A percentile compares a stretch with the other conserved stretches of the same genome.
These are phyloP conservation scores for Pseudochirops cupreus DNA, from an alignment of 2,797 vertebrate species.

Conservation along the genomic window DNA sequence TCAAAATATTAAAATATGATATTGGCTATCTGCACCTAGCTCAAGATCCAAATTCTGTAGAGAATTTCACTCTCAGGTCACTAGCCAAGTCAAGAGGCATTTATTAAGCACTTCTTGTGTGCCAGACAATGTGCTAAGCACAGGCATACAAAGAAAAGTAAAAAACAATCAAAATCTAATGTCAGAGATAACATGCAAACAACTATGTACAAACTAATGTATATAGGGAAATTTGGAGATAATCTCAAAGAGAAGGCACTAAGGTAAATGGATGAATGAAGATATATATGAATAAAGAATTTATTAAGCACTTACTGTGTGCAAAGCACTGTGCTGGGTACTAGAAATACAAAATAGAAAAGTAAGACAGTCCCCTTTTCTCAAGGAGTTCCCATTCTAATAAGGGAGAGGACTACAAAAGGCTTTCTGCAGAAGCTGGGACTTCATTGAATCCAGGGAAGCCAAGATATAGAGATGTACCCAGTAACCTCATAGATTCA, in stretches of 20 bases:
- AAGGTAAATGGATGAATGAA: neutral
- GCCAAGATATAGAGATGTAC: neutral
- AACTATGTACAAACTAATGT: neutral
- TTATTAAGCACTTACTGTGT: neutral
- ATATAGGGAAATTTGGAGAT: neutral
- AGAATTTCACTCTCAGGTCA: neutral
- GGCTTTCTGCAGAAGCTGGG: neutral
- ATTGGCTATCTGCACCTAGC: neutral
- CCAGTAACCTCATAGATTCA: neutral
- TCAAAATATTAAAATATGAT: neutral
- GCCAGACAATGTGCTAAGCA: neutral
- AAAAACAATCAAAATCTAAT: neutral
- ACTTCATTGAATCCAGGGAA: neutral
- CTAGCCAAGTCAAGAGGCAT: neutral
- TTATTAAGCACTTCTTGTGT: neutral
- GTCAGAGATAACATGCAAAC: neutral
- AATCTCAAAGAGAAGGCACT: neutral
- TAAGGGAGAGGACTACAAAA: neutral
- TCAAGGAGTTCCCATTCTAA: no score
- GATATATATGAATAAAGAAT: neutral
- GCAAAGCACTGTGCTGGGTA: neutral
- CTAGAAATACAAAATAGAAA: neutral
- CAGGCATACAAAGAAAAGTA: neutral
- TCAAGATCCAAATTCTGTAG: neutral
- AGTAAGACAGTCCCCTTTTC: neutral